Conservation (phyloP, 2,113 vertebrate species). For the Albula glossodonta region DNA sequence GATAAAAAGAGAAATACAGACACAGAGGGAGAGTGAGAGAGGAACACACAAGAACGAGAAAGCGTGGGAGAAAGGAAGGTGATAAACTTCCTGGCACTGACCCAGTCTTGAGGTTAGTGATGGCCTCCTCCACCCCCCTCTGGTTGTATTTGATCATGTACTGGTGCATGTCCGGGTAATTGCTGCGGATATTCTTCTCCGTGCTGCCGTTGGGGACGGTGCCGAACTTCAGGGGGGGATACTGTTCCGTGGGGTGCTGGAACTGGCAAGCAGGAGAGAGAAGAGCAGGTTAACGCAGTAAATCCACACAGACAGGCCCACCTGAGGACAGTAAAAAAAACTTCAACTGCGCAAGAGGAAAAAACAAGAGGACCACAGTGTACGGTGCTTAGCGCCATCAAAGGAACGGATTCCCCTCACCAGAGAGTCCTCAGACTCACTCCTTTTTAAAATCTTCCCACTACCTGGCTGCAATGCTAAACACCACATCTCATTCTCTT, state of each 20-base stretch:
- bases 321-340: background rate
- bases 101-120: slow-evolving; percentile 87
- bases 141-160: slow-evolving; percentile 96
- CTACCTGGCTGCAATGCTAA: background rate
- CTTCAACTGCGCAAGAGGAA: background rate
- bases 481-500: background rate
- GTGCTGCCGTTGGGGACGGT: slow-evolving; percentile 92
- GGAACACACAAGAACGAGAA: background rate
- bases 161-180: slow-evolving; percentile 91
- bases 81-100: slow-evolving; percentile 53
- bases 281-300: slow-evolving; percentile 28
- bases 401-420: background rate
- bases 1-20: background rate
- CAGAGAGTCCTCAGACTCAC: background rate
- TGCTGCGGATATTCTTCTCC: slow-evolving; percentile 92
- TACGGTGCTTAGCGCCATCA: background rate
- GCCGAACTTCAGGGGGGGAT: slow-evolving; percentile 89
- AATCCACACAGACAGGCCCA: background rate
- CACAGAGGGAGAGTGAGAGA: background rate
- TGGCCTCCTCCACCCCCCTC: slow-evolving; percentile 87
- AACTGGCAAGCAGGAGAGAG: slow-evolving; percentile 69
- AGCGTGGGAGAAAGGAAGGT: background rate
- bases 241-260: slow-evolving; percentile 89
- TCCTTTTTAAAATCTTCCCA: background rate
- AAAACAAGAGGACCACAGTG: background rate